Conservation (phyloP, 2,888 invertebrate genomes). For the Drosophila limbata region DNA sequence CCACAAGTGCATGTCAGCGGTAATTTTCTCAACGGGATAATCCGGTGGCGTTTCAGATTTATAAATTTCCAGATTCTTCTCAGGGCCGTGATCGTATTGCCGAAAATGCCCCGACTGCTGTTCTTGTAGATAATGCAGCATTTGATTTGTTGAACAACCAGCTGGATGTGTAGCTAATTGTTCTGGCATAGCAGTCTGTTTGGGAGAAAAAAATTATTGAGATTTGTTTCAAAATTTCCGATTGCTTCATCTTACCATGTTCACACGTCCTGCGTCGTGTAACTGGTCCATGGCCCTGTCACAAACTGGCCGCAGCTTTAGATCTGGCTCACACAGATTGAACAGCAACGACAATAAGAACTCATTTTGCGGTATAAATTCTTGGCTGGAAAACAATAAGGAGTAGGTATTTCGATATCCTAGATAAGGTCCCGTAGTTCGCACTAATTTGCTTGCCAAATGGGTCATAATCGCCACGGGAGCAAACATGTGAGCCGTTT, state of each 20-base stretch:
- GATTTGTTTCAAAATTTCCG: no score
- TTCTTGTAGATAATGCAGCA: slow-evolving; percentile 78
- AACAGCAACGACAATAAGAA: slow-evolving; percentile 86
- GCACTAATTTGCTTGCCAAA: slow-evolving; percentile 85
- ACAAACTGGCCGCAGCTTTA: slow-evolving; percentile 85
- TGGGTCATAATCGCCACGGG: slow-evolving; percentile 86
- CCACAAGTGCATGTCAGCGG: slow-evolving; percentile 68
- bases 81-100: slow-evolving; percentile 68
- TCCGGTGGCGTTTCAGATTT: slow-evolving; percentile 65
- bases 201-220: neutral
- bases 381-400: slow-evolving; percentile 83
- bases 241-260: slow-evolving; percentile 49
- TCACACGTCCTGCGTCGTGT: slow-evolving; percentile 66
- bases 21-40: slow-evolving; percentile 70
- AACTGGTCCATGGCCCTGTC: slow-evolving; percentile 87
- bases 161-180: slow-evolving; percentile 71
- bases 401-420: slow-evolving; percentile 64
- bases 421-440: slow-evolving; percentile 83
- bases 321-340: slow-evolving; percentile 83
- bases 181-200: slow-evolving; percentile 62
- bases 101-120: slow-evolving; percentile 73
- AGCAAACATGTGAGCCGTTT: slow-evolving; percentile 80
- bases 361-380: slow-evolving; percentile 87
- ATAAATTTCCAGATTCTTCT: slow-evolving; percentile 63
- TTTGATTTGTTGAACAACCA: slow-evolving; percentile 78